Base-by-base conservation (phyloP, 2,888 invertebrate species). In the Erpobdella octoculata region DNA sequence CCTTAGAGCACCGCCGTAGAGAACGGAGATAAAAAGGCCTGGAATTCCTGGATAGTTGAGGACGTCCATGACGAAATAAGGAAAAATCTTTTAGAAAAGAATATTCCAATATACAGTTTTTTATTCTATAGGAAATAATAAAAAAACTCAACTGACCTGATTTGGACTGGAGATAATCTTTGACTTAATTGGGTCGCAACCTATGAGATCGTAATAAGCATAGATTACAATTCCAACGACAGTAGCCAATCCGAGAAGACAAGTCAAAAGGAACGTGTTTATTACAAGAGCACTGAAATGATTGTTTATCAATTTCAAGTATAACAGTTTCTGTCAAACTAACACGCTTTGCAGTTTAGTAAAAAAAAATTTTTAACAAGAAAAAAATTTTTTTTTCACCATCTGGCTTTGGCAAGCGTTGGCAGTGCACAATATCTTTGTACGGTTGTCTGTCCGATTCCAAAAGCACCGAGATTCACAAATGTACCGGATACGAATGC, bases 171-270 rank as follows among this genome's bases (percentile, higher is more conserved):
- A 28, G 31, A 77, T 76, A 59, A 72, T 69, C 9, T 70, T 65
- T 0, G 67, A 46, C 12, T 46, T 71, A 15, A 77, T 71, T 15
- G 76, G 76, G 66, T 77, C 76, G 71, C 77, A 77, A 18, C 74
- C 75, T 2, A 61, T n/a, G 58, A 74, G 28, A 1, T 74, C 72
- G 82, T 92, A 93, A 79, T 89, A 88, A 15, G 89, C 87, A 76
- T 90, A 91, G 77, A 93, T 87, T 74, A 92, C 88, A 82, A 92
- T 88, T 8, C 93, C 93, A 2, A 90, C 91, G 80, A 90, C 87
- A 35, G 76, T 74, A 0, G 77, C 76, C 37, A 77, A 72, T 6
- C 67, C 46, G 62, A 74, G 75, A 18, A 77, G 64, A 9, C 75
- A 31, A 18, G 76, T 8, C 28, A 77, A 68, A 9, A 75, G 74